Percentiles rank a stretch among this genome's conserved stretches.
These are phyloP conservation scores for Pristionchus maxplancki DNA, from an alignment of 2,888 invertebrate genomes.

Conservation along the genomic window DNA sequence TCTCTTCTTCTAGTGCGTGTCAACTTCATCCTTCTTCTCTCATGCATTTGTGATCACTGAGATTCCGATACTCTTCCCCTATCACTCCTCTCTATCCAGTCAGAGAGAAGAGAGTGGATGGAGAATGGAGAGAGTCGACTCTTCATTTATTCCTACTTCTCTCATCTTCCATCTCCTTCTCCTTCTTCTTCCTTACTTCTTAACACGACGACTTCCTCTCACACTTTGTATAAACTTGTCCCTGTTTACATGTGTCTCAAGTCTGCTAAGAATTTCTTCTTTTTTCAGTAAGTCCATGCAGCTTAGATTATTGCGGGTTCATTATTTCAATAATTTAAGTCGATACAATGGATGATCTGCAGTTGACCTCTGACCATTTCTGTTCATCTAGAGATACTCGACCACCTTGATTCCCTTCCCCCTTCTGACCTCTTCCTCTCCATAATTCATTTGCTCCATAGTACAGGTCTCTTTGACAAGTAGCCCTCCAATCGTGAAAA, in stretches of 20 bases:
- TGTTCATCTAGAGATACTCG: background rate
- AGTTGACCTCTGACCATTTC: background rate
- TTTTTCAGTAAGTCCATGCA: background rate
- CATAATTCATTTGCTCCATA: background rate
- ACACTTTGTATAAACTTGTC: slow-evolving; percentile 16
- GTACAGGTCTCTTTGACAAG: background rate
- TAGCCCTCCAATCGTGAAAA: background rate
- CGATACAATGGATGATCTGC: background rate
- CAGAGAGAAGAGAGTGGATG: background rate
- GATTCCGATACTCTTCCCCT: slow-evolving; percentile 18
- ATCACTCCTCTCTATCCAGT: background rate
- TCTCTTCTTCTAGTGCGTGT: background rate
- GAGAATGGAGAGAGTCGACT: background rate
- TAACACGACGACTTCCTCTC: slow-evolving; percentile 21
- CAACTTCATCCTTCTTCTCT: background rate
- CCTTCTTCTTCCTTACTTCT: slow-evolving; percentile 24
- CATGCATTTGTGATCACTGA: slow-evolving; percentile 37
- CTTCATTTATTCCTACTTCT: background rate
- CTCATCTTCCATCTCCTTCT: slow-evolving; percentile 15
- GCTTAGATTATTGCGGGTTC: background rate
- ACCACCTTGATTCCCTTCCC: background rate
- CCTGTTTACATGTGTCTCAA: slow-evolving; percentile 9
- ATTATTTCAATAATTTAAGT: background rate
- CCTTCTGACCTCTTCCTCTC: background rate
- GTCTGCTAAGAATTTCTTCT: background rate